These are phyloP conservation scores for Pomatostomus ruficeps DNA, from an alignment of 2,113 vertebrate species.

Conservation along the genomic window DNA sequence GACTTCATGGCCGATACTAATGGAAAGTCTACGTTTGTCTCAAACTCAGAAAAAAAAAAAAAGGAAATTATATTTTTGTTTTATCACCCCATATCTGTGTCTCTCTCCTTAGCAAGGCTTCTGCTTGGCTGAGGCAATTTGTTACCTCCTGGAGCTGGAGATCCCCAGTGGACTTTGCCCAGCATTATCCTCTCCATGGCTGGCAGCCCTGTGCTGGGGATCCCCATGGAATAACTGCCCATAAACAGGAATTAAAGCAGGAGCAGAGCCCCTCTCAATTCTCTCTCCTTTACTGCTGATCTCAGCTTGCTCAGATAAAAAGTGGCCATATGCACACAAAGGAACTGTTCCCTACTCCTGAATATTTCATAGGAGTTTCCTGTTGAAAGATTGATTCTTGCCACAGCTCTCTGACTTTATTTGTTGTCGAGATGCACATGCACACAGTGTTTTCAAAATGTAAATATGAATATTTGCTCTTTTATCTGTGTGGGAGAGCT, in stretches of 20 bases:
- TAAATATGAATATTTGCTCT: neutral
- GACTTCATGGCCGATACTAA: neutral
- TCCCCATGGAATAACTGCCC: neutral
- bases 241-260: neutral
- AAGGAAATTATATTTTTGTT: neutral
- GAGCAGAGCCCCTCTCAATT: neutral
- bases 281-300: neutral
- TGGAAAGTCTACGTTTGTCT: neutral
- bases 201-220: neutral
- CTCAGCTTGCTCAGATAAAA: neutral
- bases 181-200: neutral
- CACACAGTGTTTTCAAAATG: neutral
- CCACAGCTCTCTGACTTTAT: neutral
- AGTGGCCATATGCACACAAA: neutral
- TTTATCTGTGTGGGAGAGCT: neutral
- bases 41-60: neutral
- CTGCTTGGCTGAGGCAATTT: neutral
- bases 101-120: neutral
- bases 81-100: neutral
- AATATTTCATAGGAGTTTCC: neutral
- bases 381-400: constrained; percentile 9
- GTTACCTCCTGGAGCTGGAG: neutral
- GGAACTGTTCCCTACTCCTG: neutral
- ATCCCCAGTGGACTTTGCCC: neutral
- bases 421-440: neutral